phyloP scores from a whole-genome alignment of 2,113 vertebrate species.

The Oryzias javanicus region DNA sequence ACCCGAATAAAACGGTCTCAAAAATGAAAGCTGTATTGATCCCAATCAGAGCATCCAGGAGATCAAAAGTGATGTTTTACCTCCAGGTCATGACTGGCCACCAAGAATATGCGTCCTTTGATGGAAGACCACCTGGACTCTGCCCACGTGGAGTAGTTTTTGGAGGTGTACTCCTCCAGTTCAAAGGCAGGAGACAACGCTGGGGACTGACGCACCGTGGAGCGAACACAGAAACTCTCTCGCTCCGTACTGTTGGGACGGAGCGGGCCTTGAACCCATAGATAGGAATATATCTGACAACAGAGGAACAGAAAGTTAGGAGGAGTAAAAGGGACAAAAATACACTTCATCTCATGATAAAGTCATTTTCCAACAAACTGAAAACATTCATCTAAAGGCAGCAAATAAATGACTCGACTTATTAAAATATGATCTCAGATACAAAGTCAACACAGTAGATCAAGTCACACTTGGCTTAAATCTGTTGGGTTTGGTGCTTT shows the following conservation, averaged over 20 bases:
- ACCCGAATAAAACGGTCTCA: too few relatives aligned
- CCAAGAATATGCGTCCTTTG: slow-evolving; percentile 87
- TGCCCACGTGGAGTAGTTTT: slow-evolving; percentile 90
- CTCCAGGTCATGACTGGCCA: slow-evolving; percentile 92
- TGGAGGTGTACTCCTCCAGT: slow-evolving; percentile 83
- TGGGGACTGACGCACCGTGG: slow-evolving; percentile 69
- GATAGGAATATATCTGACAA: slow-evolving; percentile 80
- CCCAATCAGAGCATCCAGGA: background rate
- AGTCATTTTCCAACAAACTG: background rate
- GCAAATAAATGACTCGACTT: too few relatives aligned
- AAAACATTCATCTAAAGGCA: too few relatives aligned
- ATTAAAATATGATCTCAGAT: too few relatives aligned
- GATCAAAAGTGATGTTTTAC: slow-evolving; percentile 56
- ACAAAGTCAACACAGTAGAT: too few relatives aligned
- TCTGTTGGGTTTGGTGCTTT: too few relatives aligned
- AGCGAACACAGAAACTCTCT: slow-evolving; percentile 77
- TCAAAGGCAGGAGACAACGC: slow-evolving; percentile 91
- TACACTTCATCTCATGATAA: background rate
- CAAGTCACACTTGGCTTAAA: too few relatives aligned
- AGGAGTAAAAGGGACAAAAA: background rate
- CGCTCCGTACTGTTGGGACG: slow-evolving; percentile 73
- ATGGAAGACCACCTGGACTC: slow-evolving; percentile 95
- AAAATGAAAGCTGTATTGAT: too few relatives aligned
- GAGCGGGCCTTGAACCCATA: slow-evolving; percentile 83
- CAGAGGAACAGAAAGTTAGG: accelerated